phyloP scores from a whole-genome alignment of 92 coral and sea anemone species.

The Plumapathes pennacea region DNA sequence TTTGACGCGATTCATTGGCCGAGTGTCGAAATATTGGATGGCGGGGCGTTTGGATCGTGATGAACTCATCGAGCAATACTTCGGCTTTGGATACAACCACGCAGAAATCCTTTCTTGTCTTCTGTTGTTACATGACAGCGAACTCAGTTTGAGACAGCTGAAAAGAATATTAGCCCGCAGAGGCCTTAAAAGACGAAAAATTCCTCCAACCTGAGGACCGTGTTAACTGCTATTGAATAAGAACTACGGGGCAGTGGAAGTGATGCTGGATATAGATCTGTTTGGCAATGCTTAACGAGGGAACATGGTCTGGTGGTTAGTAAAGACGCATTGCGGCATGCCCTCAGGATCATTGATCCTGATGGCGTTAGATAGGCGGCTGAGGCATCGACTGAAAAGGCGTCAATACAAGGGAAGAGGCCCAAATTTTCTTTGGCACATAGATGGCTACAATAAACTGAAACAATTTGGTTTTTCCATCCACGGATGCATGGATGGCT shows the following conservation, averaged over 20 bases:
- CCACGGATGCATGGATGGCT: conserved; percentile 44
- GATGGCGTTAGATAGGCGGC: too few relatives aligned
- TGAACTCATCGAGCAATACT: conserved; percentile 57
- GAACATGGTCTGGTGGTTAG: conserved; percentile 42
- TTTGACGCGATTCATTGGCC: too few relatives aligned
- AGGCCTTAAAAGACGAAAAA: conserved; percentile 52
- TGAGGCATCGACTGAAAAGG: conserved; percentile 57
- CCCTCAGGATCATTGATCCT: conserved; percentile 46
- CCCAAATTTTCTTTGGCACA: conserved; percentile 51
- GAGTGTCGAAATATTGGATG: too few relatives aligned
- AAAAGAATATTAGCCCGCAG: conserved; percentile 50
- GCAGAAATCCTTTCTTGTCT: conserved; percentile 51
- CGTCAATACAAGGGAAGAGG: conserved; percentile 52
- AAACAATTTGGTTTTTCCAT: conserved; percentile 38
- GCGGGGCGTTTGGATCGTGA: too few relatives aligned
- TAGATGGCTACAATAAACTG: conserved; percentile 48
- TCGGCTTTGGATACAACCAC: conserved; percentile 39
- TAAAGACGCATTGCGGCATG: conserved; percentile 46
- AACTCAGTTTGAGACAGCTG: conserved; percentile 61
- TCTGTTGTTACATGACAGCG: conserved; percentile 44
- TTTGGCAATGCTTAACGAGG: conserved; percentile 48
- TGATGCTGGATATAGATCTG: conserved; percentile 55
- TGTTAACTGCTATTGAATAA: conserved; percentile 33
- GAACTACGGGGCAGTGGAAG: conserved; percentile 59
- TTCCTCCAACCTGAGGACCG: conserved; percentile 31